Conservation (phyloP, 2,888 invertebrate species). For the Steinernema carpocapsae region DNA sequence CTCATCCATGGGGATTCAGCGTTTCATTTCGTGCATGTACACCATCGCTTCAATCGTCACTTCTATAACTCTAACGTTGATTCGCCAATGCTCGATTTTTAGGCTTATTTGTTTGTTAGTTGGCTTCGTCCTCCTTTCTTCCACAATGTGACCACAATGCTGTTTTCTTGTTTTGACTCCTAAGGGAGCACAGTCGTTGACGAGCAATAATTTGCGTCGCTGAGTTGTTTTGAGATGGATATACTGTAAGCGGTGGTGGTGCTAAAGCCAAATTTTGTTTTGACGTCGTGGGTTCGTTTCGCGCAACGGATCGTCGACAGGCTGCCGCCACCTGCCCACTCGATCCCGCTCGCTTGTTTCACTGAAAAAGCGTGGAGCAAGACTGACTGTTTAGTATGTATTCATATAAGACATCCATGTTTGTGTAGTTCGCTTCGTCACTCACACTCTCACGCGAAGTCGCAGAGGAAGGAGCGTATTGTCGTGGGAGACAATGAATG, state of each 20-base stretch:
- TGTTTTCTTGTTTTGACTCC: slow-evolving; percentile 26
- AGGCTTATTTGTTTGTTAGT: not conserved
- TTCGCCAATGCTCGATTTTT: not conserved
- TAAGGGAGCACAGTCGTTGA: slow-evolving; percentile 1
- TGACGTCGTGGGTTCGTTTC: too few species aligned
- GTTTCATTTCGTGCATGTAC: not conserved
- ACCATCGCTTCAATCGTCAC: not conserved
- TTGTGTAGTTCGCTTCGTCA: not conserved
- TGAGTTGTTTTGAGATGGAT: not conserved
- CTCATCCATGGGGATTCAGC: not conserved
- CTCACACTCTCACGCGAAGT: not conserved
- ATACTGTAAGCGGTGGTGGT: not conserved
- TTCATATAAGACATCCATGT: not conserved
- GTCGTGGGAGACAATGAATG: too few species aligned
- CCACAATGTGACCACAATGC: not conserved
- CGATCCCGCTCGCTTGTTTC: too few species aligned
- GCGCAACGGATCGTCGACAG: not conserved
- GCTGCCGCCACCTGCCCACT: not conserved
- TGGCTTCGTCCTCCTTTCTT: not conserved
- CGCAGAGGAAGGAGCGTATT: too few species aligned
- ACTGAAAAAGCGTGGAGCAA: not conserved
- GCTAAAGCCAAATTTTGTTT: too few species aligned
- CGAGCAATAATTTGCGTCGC: slow-evolving; percentile 16
- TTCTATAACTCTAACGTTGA: too few species aligned
- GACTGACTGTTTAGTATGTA: not conserved